Conservation (phyloP, 2,797 vertebrate genomes). For the Podargus strigoides region DNA sequence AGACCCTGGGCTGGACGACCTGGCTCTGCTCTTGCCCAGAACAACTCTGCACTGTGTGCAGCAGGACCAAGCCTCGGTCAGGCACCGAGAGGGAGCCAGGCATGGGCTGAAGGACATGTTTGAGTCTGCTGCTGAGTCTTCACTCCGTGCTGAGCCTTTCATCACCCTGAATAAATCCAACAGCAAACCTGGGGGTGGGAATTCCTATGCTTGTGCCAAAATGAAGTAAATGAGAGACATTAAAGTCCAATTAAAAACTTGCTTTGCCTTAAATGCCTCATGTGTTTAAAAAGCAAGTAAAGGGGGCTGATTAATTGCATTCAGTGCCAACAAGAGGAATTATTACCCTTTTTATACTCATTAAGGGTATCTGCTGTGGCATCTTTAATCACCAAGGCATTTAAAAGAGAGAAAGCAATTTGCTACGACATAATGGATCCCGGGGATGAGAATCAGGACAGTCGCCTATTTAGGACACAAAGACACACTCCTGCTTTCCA, state of each 20-base stretch:
- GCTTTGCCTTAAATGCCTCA: slow-evolving; percentile 48
- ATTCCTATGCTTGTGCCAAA: slow-evolving; percentile 23
- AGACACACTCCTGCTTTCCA: not conserved
- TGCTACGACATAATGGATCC: slow-evolving; percentile 50
- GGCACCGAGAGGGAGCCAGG: not conserved
- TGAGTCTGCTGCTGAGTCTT: not conserved
- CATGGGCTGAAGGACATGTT: not conserved
- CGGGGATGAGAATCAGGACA: slow-evolving; percentile 18
- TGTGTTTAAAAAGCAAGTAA: slow-evolving; percentile 54
- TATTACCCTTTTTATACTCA: slow-evolving; percentile 61
- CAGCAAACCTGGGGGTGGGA: slow-evolving; percentile 36
- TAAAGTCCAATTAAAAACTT: slow-evolving; percentile 64
- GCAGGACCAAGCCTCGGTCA: not conserved
- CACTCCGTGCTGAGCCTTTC: not conserved
- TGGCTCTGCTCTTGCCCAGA: not conserved
- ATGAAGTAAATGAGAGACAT: slow-evolving; percentile 58
- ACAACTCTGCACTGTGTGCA: not conserved
- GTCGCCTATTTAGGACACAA: slow-evolving; percentile 38
- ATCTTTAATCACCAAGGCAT: slow-evolving; percentile 60
- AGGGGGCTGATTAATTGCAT: slow-evolving; percentile 57
- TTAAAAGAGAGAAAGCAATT: slow-evolving; percentile 58
- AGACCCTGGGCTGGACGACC: not conserved
- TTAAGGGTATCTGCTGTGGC: slow-evolving; percentile 53
- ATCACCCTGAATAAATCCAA: slow-evolving; percentile 34
- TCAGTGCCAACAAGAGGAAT: slow-evolving; percentile 46